These are phyloP conservation scores for Megalops atlanticus DNA, from an alignment of 2,113 vertebrate genomes.

Conservation along the genomic window DNA sequence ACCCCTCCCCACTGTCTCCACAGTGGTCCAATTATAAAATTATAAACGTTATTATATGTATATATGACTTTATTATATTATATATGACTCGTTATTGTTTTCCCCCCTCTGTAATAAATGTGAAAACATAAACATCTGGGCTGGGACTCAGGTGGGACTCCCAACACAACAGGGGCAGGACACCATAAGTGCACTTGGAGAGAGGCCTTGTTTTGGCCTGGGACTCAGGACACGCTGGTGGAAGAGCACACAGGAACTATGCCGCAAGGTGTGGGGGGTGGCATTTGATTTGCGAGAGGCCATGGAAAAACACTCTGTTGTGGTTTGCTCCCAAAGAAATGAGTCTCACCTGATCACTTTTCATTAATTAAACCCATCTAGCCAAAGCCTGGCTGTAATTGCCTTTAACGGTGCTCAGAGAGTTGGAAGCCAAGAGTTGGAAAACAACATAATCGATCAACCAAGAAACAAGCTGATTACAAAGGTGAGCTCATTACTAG, in stretches of 20 bases:
- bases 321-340: constrained; percentile 13
- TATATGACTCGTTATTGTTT: not conserved
- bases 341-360: constrained; percentile 40
- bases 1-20: not conserved
- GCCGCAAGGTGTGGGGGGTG: not conserved
- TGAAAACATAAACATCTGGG: constrained; percentile 8
- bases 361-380: constrained; percentile 33
- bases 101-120: not conserved
- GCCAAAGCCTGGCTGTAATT: constrained; percentile 31
- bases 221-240: no score
- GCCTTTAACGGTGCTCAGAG: constrained; percentile 26
- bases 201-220: not conserved
- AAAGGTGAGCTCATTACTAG: constrained; percentile 35
- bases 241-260: not conserved
- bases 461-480: constrained; percentile 46
- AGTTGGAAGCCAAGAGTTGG: constrained; percentile 18
- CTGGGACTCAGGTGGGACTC: not conserved
- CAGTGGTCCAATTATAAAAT: constrained; percentile 19
- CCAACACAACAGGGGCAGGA: not conserved
- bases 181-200: not conserved
- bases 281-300: constrained; percentile 9
- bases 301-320: not conserved
- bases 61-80: no score
- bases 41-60: constrained; percentile 9
- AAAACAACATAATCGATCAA: constrained; percentile 32